Conservation (phyloP, 2,113 vertebrate species). For the Tyrannus savana region DNA sequence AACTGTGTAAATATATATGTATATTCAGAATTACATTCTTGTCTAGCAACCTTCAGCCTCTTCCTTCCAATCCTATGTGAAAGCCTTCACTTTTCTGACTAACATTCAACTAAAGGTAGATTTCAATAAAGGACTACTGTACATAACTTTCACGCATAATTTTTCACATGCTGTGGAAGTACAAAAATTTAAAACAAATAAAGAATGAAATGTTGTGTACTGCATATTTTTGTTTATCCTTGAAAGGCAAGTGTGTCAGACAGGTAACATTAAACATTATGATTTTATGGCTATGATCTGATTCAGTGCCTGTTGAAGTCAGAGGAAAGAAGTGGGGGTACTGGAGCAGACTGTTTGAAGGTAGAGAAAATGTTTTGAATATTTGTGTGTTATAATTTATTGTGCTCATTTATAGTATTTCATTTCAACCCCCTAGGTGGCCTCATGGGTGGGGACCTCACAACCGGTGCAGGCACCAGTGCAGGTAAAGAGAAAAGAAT, state of each 20-base stretch:
- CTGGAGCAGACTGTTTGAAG: background rate
- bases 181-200: background rate
- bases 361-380: background rate
- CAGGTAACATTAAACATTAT: background rate
- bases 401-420: conserved; percentile 37
- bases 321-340: background rate
- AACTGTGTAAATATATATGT: background rate
- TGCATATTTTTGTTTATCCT: conserved; percentile 1
- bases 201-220: background rate
- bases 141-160: conserved; percentile 64
- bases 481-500: conserved; percentile 86
- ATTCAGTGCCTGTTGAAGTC: background rate
- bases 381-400: conserved; percentile 22
- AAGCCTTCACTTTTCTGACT: conserved; percentile 47
- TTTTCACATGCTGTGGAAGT: conserved; percentile 70
- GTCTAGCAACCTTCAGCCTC: background rate
- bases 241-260: conserved; percentile 15
- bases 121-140: conserved; percentile 60
- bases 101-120: conserved; percentile 61
- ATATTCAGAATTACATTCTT: background rate
- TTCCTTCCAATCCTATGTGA: background rate
- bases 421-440: conserved; percentile 84
- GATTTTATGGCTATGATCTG: background rate
- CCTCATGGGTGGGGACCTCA: conserved; percentile 98
- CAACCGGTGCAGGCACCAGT: conserved; percentile 98